Evolutionary conservation across 2,888 invertebrate genomes (phyloP).

Genomic region (Amphipoea oculea): DNA sequence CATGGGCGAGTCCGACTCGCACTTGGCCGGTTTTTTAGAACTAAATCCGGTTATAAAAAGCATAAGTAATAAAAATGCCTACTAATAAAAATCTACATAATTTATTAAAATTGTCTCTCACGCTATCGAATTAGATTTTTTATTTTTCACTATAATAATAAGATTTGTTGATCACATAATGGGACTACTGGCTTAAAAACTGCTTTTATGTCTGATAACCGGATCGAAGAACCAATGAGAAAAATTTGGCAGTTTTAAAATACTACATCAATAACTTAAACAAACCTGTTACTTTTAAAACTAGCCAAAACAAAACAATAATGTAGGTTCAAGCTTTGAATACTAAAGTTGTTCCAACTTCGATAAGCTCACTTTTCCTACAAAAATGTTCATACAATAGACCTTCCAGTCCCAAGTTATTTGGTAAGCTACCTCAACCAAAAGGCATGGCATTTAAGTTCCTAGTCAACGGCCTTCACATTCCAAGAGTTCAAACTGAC

Average conservation of each 20-base stretch:
- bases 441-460: conserved; percentile 68
- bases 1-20: too few relatives aligned
- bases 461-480: conserved; percentile 71
- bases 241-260: not conserved
- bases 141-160: not conserved
- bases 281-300: not conserved
- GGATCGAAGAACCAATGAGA: not conserved
- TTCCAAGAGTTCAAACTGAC: conserved; percentile 67
- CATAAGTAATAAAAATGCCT: not conserved
- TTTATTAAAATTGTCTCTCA: conserved; percentile 16
- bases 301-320: not conserved
- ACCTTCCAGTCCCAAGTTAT: conserved; percentile 30
- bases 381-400: conserved; percentile 16
- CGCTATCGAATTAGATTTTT: not conserved
- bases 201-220: not conserved
- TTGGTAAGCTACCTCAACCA: conserved; percentile 45
- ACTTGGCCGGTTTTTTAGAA: too few relatives aligned
- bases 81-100: conserved; percentile 16
- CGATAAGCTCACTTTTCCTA: not conserved
- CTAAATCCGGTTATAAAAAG: conserved; percentile 21
- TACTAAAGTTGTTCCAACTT: not conserved
- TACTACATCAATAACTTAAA: not conserved
- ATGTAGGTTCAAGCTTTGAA: not conserved
- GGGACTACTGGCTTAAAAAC: not conserved
- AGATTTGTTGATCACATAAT: too few relatives aligned